phyloP scores from a whole-genome alignment of 2,797 vertebrate species.

The Acridotheres tristis region DNA sequence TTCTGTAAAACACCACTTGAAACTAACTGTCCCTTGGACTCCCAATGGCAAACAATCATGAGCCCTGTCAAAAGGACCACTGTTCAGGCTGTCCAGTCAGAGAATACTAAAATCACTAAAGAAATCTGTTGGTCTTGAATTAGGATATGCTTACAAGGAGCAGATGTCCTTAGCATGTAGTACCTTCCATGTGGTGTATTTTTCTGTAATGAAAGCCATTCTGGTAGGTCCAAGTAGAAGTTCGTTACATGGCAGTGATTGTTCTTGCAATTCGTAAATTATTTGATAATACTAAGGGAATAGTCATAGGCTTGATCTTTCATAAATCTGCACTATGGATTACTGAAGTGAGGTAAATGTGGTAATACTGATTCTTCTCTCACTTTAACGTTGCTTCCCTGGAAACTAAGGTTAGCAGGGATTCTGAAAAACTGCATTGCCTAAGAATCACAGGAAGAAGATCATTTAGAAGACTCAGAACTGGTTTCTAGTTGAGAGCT shows the following conservation, averaged over 20 bases:
- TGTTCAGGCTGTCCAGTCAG: neutral
- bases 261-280: neutral
- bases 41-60: neutral
- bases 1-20: neutral
- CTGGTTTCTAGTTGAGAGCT: neutral
- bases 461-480: neutral
- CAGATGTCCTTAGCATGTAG: neutral
- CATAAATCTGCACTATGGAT: neutral
- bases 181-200: neutral
- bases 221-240: neutral
- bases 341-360: neutral
- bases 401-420: neutral
- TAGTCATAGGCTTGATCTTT: neutral
- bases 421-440: neutral
- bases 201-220: neutral
- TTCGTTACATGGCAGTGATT: neutral
- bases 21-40: neutral
- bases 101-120: neutral
- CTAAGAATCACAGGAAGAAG: neutral
- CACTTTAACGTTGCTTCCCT: neutral
- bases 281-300: neutral
- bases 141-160: neutral
- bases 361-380: neutral
- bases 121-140: neutral
- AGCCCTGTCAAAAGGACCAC: neutral